Evolutionary conservation across 2,113 vertebrate genomes (phyloP).

Genomic region (Vidua macroura): DNA sequence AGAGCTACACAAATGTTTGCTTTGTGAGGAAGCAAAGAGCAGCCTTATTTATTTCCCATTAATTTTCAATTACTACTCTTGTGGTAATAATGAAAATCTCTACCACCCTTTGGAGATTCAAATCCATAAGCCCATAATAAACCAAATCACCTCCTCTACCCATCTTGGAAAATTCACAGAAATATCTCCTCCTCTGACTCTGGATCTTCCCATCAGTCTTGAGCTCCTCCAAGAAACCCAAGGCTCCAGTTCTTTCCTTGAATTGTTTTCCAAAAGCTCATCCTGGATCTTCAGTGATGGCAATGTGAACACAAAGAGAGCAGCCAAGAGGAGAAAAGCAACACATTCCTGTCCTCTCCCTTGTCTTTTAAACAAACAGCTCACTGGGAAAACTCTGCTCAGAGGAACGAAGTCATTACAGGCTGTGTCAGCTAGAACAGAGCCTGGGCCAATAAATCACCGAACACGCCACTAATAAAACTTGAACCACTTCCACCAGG

Average conservation of each 20-base stretch:
- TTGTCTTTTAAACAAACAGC: conserved; percentile 6
- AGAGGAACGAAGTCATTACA: not conserved
- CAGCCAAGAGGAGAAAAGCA: conserved; percentile 17
- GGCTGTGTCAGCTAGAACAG: not conserved
- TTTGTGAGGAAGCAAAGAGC: not conserved
- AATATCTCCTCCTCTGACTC: not conserved
- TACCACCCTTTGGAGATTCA: not conserved
- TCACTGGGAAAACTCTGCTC: not conserved
- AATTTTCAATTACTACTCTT: not conserved
- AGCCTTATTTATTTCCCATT: not conserved
- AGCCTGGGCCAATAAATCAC: not conserved
- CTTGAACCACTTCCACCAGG: not conserved
- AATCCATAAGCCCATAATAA: not conserved
- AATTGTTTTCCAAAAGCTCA: not conserved
- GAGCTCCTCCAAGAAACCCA: not conserved
- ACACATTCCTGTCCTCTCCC: conserved; percentile 20
- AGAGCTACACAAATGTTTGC: not conserved
- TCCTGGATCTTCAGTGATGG: not conserved
- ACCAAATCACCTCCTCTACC: not conserved
- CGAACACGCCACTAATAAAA: not conserved
- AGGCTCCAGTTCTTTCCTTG: not conserved
- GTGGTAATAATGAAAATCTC: not conserved
- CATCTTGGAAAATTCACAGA: not conserved
- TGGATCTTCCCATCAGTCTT: not conserved
- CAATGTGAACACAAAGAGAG: not conserved